Evolutionary conservation across 2,113 vertebrate species (phyloP).

Genomic region (Ammodytes marinus): DNA sequence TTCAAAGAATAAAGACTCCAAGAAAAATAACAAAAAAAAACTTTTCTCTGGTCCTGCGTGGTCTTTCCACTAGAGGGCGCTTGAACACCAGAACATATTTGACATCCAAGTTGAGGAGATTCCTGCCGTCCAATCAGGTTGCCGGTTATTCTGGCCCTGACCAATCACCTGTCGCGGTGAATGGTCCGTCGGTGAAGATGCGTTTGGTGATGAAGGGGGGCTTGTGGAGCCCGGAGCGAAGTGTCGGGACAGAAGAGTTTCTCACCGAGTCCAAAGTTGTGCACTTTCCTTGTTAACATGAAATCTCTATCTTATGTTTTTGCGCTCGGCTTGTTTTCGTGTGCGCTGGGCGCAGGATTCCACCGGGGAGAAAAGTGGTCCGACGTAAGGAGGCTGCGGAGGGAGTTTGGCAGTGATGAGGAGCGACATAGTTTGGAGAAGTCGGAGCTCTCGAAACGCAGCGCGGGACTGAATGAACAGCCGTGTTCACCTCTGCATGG

Average conservation of each 20-base stretch:
- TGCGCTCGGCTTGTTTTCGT: slow-evolving; percentile 50
- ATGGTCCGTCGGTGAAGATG: slow-evolving; percentile 66
- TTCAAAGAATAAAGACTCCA: slow-evolving; percentile 24
- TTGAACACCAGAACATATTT: not conserved
- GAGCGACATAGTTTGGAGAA: slow-evolving; percentile 54
- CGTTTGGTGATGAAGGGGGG: slow-evolving; percentile 52
- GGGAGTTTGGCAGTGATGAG: slow-evolving; percentile 46
- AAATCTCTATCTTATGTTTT: slow-evolving; percentile 38
- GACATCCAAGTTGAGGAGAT: slow-evolving; percentile 26
- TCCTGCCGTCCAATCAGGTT: slow-evolving; percentile 64
- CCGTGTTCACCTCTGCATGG: slow-evolving; percentile 76
- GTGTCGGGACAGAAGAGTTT: slow-evolving; percentile 33
- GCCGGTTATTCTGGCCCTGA: slow-evolving; percentile 53
- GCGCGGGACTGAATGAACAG: slow-evolving; percentile 68
- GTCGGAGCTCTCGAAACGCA: slow-evolving; percentile 51
- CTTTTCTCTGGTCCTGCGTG: not conserved
- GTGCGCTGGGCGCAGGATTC: slow-evolving; percentile 21
- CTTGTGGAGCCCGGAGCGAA: slow-evolving; percentile 45
- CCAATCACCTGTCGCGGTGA: slow-evolving; percentile 66
- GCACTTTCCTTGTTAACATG: slow-evolving; percentile 52
- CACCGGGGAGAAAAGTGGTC: not conserved
- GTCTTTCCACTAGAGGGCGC: slow-evolving; percentile 54
- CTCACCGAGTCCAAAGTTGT: slow-evolving; percentile 21
- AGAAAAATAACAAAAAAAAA: not conserved
- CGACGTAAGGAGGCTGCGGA: slow-evolving; percentile 25